phyloP scores from a whole-genome alignment of 2,888 invertebrate genomes.

The Eupithecia exiguata region DNA sequence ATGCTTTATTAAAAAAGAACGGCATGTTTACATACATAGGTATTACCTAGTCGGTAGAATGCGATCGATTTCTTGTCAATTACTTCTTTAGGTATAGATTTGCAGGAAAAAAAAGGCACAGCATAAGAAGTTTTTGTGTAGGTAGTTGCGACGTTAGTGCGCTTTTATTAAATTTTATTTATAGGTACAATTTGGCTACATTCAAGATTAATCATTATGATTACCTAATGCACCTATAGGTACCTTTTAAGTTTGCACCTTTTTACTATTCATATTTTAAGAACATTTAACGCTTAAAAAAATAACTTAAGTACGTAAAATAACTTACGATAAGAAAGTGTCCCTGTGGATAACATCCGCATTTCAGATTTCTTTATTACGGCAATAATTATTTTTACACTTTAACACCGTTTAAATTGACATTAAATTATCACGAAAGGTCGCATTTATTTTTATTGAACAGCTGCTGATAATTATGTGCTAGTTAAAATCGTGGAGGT shows the following conservation, averaged over 20 bases:
- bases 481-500: neutral
- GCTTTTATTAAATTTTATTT: neutral
- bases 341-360: conserved; percentile 27
- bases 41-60: too few relatives aligned
- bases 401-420: conserved; percentile 22
- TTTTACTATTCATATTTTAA: too few relatives aligned
- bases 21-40: too few relatives aligned
- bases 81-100: too few relatives aligned
- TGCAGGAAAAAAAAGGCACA: too few relatives aligned
- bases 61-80: too few relatives aligned
- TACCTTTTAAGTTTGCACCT: too few relatives aligned
- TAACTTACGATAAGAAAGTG: conserved; percentile 18
- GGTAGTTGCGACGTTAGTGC: too few relatives aligned
- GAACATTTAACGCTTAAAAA: neutral
- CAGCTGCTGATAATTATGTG: neutral
- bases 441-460: conserved; percentile 4
- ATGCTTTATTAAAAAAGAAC: too few relatives aligned
- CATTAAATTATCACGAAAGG: conserved; percentile 30
- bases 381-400: conserved; percentile 35
- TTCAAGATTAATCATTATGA: neutral
- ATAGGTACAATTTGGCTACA: neutral
- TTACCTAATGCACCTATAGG: too few relatives aligned
- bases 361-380: conserved; percentile 35
- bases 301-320: conserved; percentile 5
- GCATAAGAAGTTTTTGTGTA: too few relatives aligned